Evolutionary conservation across 2,797 vertebrate genomes (phyloP).

Genomic region (Ceryle rudis): DNA sequence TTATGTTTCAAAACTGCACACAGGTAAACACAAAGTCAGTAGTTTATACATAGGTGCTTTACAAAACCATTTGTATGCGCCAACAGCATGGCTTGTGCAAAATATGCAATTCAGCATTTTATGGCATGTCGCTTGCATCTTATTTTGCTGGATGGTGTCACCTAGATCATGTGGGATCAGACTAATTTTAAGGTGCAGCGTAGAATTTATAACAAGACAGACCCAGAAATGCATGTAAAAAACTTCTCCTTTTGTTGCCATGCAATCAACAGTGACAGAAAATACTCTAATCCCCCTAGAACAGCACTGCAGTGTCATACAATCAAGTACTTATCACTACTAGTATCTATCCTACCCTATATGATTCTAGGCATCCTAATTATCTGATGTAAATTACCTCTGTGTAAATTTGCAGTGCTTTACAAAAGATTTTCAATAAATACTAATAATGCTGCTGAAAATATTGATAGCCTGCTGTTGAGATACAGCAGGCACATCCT

Average conservation of each 20-base stretch:
- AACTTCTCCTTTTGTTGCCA: background rate
- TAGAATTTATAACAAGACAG: background rate
- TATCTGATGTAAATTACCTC: constrained; percentile 53
- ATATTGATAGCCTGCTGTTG: constrained; percentile 34
- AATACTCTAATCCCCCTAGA: background rate
- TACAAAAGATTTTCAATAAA: constrained; percentile 48
- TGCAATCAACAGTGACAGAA: background rate
- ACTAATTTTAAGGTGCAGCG: background rate
- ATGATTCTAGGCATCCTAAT: constrained; percentile 31
- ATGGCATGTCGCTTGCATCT: background rate
- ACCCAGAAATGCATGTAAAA: background rate
- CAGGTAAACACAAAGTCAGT: background rate
- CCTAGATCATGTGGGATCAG: background rate
- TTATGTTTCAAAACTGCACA: background rate
- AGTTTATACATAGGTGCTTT: background rate
- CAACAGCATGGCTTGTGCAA: background rate
- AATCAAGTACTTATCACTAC: background rate
- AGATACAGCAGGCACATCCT: background rate
- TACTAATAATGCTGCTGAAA: constrained; percentile 49
- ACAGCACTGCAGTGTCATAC: background rate
- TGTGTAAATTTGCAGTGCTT: background rate
- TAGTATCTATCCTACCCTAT: background rate
- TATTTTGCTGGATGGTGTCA: background rate
- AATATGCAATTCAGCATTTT: background rate
- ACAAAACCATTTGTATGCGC: background rate